Percentiles rank a stretch among this genome's conserved stretches.
Conservation (phyloP, 2,888 invertebrate species). For the Sphaeridia pumilis region DNA sequence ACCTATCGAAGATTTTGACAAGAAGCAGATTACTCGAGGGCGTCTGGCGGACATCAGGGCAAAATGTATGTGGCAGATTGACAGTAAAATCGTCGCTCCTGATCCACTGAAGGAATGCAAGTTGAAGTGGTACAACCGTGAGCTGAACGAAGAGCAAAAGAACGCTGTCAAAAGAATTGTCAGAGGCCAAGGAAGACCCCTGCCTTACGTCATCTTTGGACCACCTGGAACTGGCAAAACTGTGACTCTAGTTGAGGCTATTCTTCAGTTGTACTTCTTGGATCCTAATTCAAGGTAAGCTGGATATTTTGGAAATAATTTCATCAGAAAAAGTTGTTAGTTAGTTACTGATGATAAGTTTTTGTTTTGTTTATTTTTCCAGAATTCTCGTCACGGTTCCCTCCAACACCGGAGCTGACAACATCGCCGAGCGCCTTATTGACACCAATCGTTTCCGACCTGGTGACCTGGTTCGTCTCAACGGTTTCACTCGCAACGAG, state of each 20-base stretch:
- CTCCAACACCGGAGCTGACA: conserved; percentile 60
- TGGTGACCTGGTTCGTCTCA: conserved; percentile 20
- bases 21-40: neutral
- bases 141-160: conserved; percentile 48
- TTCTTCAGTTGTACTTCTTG: conserved; percentile 40
- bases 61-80: neutral
- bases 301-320: neutral
- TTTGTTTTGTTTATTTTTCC: neutral
- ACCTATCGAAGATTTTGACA: neutral
- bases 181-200: conserved; percentile 49
- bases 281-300: conserved; percentile 12
- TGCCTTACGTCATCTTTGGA: conserved; percentile 73
- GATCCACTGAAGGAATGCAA: neutral
- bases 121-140: conserved; percentile 37
- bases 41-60: neutral
- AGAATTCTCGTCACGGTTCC: conserved; percentile 53
- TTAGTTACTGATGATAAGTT: neutral
- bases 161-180: conserved; percentile 57
- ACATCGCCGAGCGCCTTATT: conserved; percentile 47
- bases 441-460: conserved; percentile 11
- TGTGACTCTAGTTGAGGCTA: conserved; percentile 44
- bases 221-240: conserved; percentile 57
- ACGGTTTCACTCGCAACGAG: conserved; percentile 11
- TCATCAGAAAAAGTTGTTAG: neutral
- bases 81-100: neutral